Conservation (phyloP, 2,888 invertebrate species). For the Pollenia amentaria region DNA sequence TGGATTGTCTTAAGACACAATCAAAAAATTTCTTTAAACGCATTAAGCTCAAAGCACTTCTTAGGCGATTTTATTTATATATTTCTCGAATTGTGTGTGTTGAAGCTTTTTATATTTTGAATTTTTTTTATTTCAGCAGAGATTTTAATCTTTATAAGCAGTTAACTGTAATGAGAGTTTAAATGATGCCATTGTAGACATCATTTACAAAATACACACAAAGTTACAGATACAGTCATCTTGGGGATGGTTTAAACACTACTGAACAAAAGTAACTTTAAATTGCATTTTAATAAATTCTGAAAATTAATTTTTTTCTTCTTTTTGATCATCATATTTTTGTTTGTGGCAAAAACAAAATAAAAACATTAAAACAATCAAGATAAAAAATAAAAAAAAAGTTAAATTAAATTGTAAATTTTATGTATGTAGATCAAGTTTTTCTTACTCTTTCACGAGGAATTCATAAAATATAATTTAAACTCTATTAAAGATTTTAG, state of each 20-base stretch:
- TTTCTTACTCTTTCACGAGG: background rate
- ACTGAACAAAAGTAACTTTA: slow-evolving; percentile 34
- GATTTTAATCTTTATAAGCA: slow-evolving; percentile 73
- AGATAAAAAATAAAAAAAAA: slow-evolving; percentile 55
- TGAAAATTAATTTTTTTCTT: slow-evolving; percentile 45
- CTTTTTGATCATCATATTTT: no score
- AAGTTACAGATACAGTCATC: slow-evolving; percentile 24
- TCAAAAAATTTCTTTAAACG: slow-evolving; percentile 15
- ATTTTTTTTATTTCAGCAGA: slow-evolving; percentile 60
- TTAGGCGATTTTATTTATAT: slow-evolving; percentile 34
- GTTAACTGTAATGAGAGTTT: slow-evolving; percentile 77
- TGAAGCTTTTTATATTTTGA: slow-evolving; percentile 4
- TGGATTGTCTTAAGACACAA: slow-evolving; percentile 37
- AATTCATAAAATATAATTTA: slow-evolving; percentile 21
- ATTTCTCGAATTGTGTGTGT: slow-evolving; percentile 6
- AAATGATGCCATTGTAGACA: slow-evolving; percentile 74
- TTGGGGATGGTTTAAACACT: slow-evolving; percentile 13
- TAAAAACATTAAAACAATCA: slow-evolving; percentile 66
- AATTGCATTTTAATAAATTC: slow-evolving; percentile 66
- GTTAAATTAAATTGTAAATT: slow-evolving; percentile 58
- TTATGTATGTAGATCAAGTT: slow-evolving; percentile 57
- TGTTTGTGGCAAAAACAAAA: slow-evolving; percentile 23
- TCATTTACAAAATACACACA: slow-evolving; percentile 46
- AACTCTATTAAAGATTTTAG: slow-evolving; percentile 43
- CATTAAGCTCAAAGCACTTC: slow-evolving; percentile 57